Conservation (phyloP, 2,797 vertebrate genomes). For the Enteromius unitaeniatus region DNA sequence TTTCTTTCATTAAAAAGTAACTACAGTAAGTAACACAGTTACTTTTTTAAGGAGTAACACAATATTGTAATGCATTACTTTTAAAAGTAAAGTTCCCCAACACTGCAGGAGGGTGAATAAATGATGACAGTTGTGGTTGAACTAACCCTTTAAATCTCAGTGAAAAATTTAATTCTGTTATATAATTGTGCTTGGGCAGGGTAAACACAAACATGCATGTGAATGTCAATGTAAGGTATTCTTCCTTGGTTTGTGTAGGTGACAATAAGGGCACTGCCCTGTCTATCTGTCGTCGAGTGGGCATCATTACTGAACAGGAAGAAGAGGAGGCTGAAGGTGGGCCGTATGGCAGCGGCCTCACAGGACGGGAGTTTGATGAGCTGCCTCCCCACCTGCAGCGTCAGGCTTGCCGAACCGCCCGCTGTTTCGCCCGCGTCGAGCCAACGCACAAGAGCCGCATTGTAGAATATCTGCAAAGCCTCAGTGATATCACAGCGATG, state of each 20-base stretch:
- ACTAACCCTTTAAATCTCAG: neutral
- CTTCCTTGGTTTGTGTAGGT: slow-evolving; percentile 64
- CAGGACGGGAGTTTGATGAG: slow-evolving; percentile 82
- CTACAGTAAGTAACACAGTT: no score
- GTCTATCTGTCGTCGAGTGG: slow-evolving; percentile 82
- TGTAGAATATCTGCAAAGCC: slow-evolving; percentile 83
- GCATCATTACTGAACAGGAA: slow-evolving; percentile 83
- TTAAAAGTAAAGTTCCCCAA: no score
- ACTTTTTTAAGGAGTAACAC: no score
- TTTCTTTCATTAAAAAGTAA: no score
- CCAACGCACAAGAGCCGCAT: slow-evolving; percentile 84
- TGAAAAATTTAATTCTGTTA: neutral
- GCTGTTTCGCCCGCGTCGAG: slow-evolving; percentile 82
- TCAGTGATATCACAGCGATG: slow-evolving; percentile 83
- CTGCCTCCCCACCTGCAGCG: slow-evolving; percentile 79
- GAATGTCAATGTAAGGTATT: neutral
- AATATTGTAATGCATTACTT: no score
- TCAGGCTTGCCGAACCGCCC: slow-evolving; percentile 72
- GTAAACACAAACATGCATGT: neutral
- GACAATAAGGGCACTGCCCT: slow-evolving; percentile 84
- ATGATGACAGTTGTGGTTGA: no score
- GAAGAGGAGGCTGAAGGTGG: slow-evolving; percentile 73
- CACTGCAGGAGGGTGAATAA: no score
- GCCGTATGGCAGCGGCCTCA: slow-evolving; percentile 71
- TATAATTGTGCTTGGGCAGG: neutral